Evolutionary conservation across 2,113 vertebrate genomes (phyloP).

Genomic region (Cromileptes altivelis): DNA sequence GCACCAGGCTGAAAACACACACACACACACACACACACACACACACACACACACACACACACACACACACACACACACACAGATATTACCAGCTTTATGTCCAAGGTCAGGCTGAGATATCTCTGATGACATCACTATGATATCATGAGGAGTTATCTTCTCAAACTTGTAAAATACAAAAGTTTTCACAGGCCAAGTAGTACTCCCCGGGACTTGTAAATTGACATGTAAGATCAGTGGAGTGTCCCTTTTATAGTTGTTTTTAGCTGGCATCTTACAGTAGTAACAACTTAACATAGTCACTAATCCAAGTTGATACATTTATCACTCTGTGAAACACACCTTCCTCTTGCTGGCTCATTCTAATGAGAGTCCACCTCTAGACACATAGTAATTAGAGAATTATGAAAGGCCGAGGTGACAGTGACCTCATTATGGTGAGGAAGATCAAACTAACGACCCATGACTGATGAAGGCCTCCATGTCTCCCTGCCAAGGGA

Average conservation of each 20-base stretch:
- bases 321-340: conserved; percentile 27
- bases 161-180: neutral
- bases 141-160: neutral
- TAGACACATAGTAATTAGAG: conserved; percentile 74
- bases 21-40: neutral
- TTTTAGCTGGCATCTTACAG: neutral
- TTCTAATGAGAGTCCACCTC: conserved; percentile 64
- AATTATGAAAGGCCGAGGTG: conserved; percentile 76
- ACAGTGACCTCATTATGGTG: conserved; percentile 78
- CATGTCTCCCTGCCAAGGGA: conserved; percentile 18
- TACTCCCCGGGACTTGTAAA: neutral
- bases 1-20: neutral
- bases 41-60: neutral
- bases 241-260: neutral
- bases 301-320: conserved; percentile 1
- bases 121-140: neutral
- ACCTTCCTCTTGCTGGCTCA: neutral
- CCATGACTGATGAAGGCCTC: conserved; percentile 78
- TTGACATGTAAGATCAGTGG: neutral
- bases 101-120: neutral
- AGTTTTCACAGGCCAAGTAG: neutral
- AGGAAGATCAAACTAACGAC: conserved; percentile 75
- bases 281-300: neutral
- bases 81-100: neutral
- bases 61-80: neutral